phyloP scores from a whole-genome alignment of 2,113 vertebrate species.

The Chaetorhynchus papuensis region DNA sequence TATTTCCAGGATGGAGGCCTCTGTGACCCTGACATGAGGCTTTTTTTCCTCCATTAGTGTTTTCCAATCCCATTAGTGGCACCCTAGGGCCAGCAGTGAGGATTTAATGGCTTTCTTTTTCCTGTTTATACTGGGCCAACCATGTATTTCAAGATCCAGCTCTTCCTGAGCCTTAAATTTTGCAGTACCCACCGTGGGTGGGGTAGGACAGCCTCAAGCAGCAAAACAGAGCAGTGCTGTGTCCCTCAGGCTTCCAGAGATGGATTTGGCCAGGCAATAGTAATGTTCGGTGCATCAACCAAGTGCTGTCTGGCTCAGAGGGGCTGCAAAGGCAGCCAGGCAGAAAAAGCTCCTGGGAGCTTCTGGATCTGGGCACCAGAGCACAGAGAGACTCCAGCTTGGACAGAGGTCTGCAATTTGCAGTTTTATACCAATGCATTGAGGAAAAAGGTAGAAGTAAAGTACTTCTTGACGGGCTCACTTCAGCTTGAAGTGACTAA shows the following conservation, averaged over 20 bases:
- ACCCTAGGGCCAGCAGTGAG: not conserved
- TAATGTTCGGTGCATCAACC: fast-evolving
- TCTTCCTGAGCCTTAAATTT: not conserved
- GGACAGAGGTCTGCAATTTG: not conserved
- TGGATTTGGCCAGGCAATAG: fast-evolving
- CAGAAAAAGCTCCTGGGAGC: not conserved
- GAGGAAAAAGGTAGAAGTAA: not conserved
- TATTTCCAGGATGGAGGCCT: not conserved
- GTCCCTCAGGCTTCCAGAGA: not conserved
- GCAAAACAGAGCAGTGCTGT: not conserved
- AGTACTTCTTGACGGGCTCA: not conserved
- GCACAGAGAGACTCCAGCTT: not conserved
- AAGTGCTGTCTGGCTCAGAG: not conserved
- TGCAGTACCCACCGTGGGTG: not conserved
- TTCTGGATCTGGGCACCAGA: fast-evolving
- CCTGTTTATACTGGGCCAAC: not conserved
- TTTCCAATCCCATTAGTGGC: not conserved
- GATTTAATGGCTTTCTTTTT: not conserved
- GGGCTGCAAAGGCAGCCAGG: not conserved
- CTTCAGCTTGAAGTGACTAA: not conserved
- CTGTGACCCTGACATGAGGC: not conserved
- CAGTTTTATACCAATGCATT: not conserved
- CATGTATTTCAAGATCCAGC: not conserved
- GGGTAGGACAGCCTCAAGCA: not conserved
- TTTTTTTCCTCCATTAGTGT: not conserved